Evolutionary conservation across 2,888 invertebrate genomes (phyloP), one percentile per base, ranked within the genome.

Genomic region (Pseudococcus jackbeardsleyi): DNA sequence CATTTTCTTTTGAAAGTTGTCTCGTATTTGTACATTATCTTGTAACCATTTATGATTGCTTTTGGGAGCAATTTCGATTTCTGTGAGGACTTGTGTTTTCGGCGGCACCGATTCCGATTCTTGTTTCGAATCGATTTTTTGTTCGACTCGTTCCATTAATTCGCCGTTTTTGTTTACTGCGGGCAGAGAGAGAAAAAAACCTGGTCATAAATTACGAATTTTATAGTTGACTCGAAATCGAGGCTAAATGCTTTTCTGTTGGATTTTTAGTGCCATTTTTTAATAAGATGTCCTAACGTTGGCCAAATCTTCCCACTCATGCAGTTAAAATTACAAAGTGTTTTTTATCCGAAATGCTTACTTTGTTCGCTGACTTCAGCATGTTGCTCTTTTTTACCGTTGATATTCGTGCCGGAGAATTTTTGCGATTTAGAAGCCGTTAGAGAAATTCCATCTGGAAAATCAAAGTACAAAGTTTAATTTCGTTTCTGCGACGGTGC

Each of bases 51-150:
- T 92, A 90, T 94, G 94, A 17, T 94, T 92, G 8, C 93, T 93
- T 89, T 93, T 92, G 0, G 92, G 91, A 0, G 94, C 94, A 72
- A 94, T 92, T 89, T 94, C 94, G 15, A 94, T 91, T 89, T 93
- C 93, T 0, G 94, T 92, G 89, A 93, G 92, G 0, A 93, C 92
- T 89, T 92, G 93, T 0, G 93, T 91, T 0, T 91, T 91, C 0
- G 93, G 93, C 68, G 92, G 91, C 88, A 92, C 92, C 0, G 92
- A 92, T 0, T 92, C 91, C 0, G 90, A 90, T 42, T 90, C 90
- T 59, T 89, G 89, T 64, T 90, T 90, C 12, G 91, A 90, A 88
- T 91, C 90, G 72, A 91, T 89, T 84, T 91, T 91, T 90, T 92
- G 92, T 42, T 91, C 90, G 17, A 93, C 89, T 89, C 91, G 90